Conservation (phyloP, 1,140 invertebrate species). For the Platyscapa corneri region DNA sequence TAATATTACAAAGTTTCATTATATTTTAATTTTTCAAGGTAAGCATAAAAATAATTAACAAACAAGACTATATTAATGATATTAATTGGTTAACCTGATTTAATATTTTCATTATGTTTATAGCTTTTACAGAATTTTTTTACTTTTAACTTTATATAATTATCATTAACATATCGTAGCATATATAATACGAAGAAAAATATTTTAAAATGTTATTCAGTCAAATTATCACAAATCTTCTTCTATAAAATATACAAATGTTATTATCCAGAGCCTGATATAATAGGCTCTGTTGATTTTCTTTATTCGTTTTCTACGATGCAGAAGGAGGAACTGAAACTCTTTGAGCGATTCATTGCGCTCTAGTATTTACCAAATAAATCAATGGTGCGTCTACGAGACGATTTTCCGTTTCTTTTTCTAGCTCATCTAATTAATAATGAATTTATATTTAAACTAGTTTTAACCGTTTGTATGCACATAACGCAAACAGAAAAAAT, state of each 20-base stretch:
- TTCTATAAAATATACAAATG: not conserved
- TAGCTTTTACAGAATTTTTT: too few species aligned
- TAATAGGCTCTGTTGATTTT: not conserved
- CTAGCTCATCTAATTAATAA: conserved; percentile 3
- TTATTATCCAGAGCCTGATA: not conserved
- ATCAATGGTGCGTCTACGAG: not conserved
- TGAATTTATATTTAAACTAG: conserved; percentile 29
- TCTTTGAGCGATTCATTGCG: not conserved
- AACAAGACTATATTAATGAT: too few species aligned
- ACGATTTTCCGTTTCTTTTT: not conserved
- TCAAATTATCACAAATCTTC: too few species aligned
- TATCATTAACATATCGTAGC: too few species aligned
- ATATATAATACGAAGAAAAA: too few species aligned
- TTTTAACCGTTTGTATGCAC: not conserved
- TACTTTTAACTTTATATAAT: too few species aligned
- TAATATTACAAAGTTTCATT: too few species aligned
- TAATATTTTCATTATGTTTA: too few species aligned
- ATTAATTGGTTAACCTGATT: too few species aligned
- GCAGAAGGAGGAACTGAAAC: not conserved
- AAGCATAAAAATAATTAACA: too few species aligned
- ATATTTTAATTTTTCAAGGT: too few species aligned
- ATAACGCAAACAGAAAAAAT: not conserved
- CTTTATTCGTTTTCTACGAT: not conserved
- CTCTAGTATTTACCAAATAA: conserved; percentile 33
- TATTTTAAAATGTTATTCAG: too few species aligned